Base-by-base conservation (phyloP, 2,797 vertebrate genomes). In the Erithacus rubecula region DNA sequence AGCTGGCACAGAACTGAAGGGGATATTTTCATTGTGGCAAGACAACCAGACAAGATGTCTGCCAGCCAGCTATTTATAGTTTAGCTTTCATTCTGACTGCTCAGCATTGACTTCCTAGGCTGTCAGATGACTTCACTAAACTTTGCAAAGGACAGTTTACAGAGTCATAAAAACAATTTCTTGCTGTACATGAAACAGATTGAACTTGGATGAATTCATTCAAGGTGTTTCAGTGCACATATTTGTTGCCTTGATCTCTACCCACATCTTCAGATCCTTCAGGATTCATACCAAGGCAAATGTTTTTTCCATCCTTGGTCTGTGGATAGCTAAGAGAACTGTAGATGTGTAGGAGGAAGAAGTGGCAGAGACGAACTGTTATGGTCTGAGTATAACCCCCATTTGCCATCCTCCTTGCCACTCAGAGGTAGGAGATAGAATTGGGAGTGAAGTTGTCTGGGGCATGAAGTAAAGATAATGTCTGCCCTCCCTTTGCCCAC, bases 391-490 rank as follows among this genome's bases (percentile, higher is more conserved):
- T 46, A 53, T 11, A 76, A 36, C 2, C 15, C 6, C 13, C 16
- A 27, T 32, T 80, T 32, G 15, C 7, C 15, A 37, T 22, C 4
- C 9, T 21, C 7, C 44, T 29, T 11, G 12, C 16, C 1, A 0
- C 6, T 16, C 1, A 3, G 8, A 4, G 6, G 3, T 0, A 60
- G 6, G 20, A 55, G 12, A 16, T 0, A 29, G 21, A 58, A 11
- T 1, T 36, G 17, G 20, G 19, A 83, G 8, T 32, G 22, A 76
- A 65, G 15, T 0, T 37, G 34, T 21, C 26, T 76, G 39, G 12
- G 14, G 43, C 44, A 52, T 14, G 22, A 60, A 21, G 4, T 14
- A 53, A 53, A 21, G 26, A 24, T 64, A 56, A 53, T 27, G 19
- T 24, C 30, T 53, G 24, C 12, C 24, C 9, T 60, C 5, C 8